Evolutionary conservation across 2,113 vertebrate genomes (phyloP).

Genomic region (Bungarus multicinctus): DNA sequence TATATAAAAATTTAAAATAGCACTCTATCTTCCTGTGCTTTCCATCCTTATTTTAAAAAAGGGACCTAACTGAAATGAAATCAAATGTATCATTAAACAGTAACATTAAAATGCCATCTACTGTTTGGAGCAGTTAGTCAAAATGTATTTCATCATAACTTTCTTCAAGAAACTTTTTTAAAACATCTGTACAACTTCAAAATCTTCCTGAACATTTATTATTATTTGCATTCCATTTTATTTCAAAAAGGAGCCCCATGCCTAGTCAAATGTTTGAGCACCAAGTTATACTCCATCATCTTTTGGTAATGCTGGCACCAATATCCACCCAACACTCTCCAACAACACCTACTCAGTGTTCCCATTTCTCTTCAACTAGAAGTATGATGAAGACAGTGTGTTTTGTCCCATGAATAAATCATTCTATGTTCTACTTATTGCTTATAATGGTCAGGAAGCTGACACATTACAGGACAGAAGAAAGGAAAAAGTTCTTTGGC

Average conservation of each 20-base stretch:
- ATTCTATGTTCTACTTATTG: background rate
- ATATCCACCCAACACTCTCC: background rate
- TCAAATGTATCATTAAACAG: constrained; percentile 62
- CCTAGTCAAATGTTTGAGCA: background rate
- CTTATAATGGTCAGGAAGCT: background rate
- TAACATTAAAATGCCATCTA: constrained; percentile 62
- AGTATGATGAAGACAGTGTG: background rate
- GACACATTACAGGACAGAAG: background rate
- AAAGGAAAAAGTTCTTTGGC: background rate
- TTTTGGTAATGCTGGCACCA: constrained; percentile 4
- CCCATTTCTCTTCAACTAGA: background rate
- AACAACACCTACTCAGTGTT: background rate
- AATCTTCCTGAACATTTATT: constrained; percentile 37
- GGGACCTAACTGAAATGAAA: constrained; percentile 53
- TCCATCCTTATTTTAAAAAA: constrained; percentile 40
- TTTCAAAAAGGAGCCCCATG: background rate
- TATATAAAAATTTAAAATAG: constrained; percentile 50
- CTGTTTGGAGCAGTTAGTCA: constrained; percentile 50
- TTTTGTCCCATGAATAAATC: background rate
- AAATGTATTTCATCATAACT: constrained; percentile 57
- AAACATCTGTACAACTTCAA: constrained; percentile 30
- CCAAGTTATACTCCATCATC: background rate
- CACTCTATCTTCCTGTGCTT: constrained; percentile 47
- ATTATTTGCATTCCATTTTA: constrained; percentile 22
- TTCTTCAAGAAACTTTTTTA: constrained; percentile 44